Evolutionary conservation across 2,888 invertebrate species (phyloP), one percentile per base, ranked within the genome.

Genomic region (Cheilosia vernalis): DNA sequence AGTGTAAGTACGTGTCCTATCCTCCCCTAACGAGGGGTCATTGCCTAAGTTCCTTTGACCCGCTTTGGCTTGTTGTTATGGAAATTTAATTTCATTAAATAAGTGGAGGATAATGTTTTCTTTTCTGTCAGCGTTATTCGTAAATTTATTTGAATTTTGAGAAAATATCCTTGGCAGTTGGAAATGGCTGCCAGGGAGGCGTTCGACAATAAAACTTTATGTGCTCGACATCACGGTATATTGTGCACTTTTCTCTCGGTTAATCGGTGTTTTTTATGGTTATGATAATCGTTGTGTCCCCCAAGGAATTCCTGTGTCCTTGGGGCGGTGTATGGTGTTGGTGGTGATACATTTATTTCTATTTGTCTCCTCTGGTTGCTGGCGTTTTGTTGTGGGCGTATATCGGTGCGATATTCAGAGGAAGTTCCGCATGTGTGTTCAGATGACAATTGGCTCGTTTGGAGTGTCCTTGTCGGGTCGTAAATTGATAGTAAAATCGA

Each of bases 181-280:
- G 44, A 33, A 66, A 44, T 37, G 40, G 2, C 0, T 10, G 40
- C 17, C 42, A 42, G 44, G 42, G 42, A 27, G 53, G 53, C 9
- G 55, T 61, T 27, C 5, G 51, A 58, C 63, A 81, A 81, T 81
- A 76, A 81, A 81, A 81, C n/a, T 81, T 81, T 81, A 81, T 76
- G 74, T 63, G 63, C 56, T 56, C 17, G 40, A 19, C 37, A 27
- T 3, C 51, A 15, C 37, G 64, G 51, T 37, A 53, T 51, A 56
- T 69, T 51, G 42, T 33, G 42, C 69, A n/a, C 30, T 63, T 69
- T 42, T 69, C 61, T 51, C 63, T 76, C 56, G 66, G 76, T 67
- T 76, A 76, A 67, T 76, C 76, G 67, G 49, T 56, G 69, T 69
- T 81, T 81, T 74, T 81, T 81, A 76, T 55, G 81, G 51, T 81